Conservation (phyloP, 2,888 invertebrate genomes). For the Eurois occulta region DNA sequence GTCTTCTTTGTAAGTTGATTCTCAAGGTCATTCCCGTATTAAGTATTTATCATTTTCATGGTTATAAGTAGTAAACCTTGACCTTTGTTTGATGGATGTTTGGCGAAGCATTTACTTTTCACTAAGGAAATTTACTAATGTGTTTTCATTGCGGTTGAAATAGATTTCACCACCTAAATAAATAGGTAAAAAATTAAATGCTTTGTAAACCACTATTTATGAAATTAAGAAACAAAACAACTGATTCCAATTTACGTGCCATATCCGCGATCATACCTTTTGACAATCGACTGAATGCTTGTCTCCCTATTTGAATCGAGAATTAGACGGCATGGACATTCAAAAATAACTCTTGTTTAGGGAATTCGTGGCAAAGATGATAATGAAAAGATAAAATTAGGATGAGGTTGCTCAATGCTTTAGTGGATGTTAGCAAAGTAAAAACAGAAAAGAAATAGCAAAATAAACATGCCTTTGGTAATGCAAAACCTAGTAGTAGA, state of each 20-base stretch:
- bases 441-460: not conserved
- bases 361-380: slow-evolving; percentile 27
- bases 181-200: not conserved
- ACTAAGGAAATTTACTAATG: slow-evolving; percentile 14
- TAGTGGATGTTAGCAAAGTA: slow-evolving; percentile 11
- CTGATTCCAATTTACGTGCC: not conserved
- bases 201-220: not conserved
- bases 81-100: slow-evolving; percentile 35
- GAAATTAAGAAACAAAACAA: not conserved
- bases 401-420: not conserved
- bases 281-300: not conserved
- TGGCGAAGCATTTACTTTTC: slow-evolving; percentile 19
- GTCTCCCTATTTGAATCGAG: not conserved
- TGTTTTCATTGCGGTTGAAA: not conserved
- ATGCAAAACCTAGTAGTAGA: not conserved
- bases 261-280: not conserved
- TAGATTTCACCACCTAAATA: not conserved
- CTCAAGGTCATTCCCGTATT: not conserved
- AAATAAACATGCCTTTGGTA: not conserved
- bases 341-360: not conserved
- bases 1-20: not conserved
- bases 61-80: slow-evolving; percentile 31
- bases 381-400: too few species aligned
- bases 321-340: not conserved
- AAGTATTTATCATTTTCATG: not conserved